Conservation (phyloP, 2,888 invertebrate genomes). For the Drosophila limbata region DNA sequence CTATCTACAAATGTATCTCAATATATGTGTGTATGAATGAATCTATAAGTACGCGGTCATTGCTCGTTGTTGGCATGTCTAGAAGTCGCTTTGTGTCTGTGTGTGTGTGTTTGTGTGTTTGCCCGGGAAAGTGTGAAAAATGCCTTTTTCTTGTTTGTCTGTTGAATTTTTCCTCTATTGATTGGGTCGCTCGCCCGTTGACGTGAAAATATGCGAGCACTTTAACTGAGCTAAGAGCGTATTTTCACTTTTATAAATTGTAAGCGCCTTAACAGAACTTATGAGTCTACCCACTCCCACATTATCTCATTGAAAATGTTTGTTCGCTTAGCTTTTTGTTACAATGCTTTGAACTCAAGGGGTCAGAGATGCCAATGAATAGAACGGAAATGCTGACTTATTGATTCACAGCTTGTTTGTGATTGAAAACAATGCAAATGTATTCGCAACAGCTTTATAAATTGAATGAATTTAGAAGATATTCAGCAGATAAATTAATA, state of each 20-base stretch:
- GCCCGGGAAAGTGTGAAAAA: conserved; percentile 67
- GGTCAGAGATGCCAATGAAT: conserved; percentile 7
- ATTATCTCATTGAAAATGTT: conserved; percentile 6
- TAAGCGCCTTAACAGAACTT: conserved; percentile 37
- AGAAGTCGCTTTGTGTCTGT: conserved; percentile 37
- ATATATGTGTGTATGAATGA: conserved; percentile 15
- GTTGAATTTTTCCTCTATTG: conserved; percentile 40
- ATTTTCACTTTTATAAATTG: conserved; percentile 41
- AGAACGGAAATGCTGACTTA: conserved; percentile 12
- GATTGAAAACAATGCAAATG: conserved; percentile 7
- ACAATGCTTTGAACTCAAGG: not conserved
- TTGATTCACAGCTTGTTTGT: conserved; percentile 14
- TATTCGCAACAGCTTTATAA: not conserved
- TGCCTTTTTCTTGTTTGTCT: conserved; percentile 20
- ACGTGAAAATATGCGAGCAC: conserved; percentile 49
- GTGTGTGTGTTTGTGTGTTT: conserved; percentile 3
- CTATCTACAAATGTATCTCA: conserved; percentile 44
- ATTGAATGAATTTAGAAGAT: not conserved
- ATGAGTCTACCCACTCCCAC: conserved; percentile 2
- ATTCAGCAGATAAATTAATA: not conserved
- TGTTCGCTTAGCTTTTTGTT: not conserved
- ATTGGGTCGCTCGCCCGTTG: conserved; percentile 17
- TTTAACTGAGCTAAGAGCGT: conserved; percentile 39
- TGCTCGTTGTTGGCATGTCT: conserved; percentile 48
- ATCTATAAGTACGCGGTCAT: conserved; percentile 39